A percentile compares a stretch with the other conserved stretches of the same genome.
Conservation (phyloP, 2,888 invertebrate species). For the Napeogenes inachia region DNA sequence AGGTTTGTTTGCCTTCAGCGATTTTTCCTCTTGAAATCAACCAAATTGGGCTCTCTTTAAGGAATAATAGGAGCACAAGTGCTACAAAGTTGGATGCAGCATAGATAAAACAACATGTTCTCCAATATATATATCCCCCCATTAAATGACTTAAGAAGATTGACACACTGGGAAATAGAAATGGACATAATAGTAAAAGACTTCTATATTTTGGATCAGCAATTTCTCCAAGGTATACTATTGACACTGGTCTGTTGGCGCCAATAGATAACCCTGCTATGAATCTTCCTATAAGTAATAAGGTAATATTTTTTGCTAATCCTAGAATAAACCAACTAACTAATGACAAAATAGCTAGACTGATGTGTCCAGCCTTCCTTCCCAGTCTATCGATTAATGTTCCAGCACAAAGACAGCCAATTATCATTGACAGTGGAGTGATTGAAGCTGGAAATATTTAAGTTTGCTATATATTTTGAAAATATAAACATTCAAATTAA, state of each 20-base stretch:
- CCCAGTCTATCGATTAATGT: conserved; percentile 46
- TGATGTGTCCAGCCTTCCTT: conserved; percentile 43
- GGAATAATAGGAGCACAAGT: conserved; percentile 35
- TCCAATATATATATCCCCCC: conserved; percentile 44
- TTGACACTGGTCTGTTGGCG: conserved; percentile 39
- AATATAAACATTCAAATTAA: no score
- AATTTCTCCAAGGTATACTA: conserved; percentile 51
- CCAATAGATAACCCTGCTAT: conserved; percentile 45
- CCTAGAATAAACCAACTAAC: conserved; percentile 49
- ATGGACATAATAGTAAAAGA: no score
- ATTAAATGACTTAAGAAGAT: conserved; percentile 28
- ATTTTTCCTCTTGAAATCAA: conserved; percentile 44
- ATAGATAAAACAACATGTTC: conserved; percentile 39
- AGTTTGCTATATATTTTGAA: no score
- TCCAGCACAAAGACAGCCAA: conserved; percentile 47
- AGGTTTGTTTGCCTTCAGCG: conserved; percentile 42
- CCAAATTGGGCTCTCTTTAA: conserved; percentile 57
- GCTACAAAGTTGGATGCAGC: conserved; percentile 38
- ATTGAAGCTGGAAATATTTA: conserved; percentile 31
- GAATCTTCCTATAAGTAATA: conserved; percentile 45
- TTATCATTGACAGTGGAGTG: conserved; percentile 43
- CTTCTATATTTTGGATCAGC: conserved; percentile 40
- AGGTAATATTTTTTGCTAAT: conserved; percentile 35
- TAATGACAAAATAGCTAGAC: conserved; percentile 39
- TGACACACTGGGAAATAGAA: no score